Evolutionary conservation across 2,797 vertebrate genomes (phyloP), one percentile per base, ranked within the genome.

Genomic region (Poeciliopsis turneri): DNA sequence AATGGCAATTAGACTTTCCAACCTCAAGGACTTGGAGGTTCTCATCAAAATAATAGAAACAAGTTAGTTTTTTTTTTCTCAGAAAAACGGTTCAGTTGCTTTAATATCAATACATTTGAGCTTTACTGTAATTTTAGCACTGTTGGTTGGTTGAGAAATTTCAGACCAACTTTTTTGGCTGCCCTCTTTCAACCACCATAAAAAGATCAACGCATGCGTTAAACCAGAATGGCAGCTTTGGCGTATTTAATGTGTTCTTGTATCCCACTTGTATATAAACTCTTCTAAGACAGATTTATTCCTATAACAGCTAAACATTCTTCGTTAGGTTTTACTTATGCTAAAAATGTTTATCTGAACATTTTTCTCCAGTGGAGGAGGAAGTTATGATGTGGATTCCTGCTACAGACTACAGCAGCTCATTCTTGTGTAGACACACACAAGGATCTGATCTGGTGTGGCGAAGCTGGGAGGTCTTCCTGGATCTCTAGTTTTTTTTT

Each of bases 331-430:
- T 74, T 45, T 33, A 33, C 71, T 25, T 23, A 72, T 72, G 45
- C 68, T 64, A 59, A 75, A 59, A 74, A 28, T 28, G 13, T 64
- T 85, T 66, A 69, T 66, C n/a, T 76, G 47, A 66, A 79, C 20
- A 47, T 83, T 73, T 80, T 43, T 79, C 45, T 72, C 1, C 47
- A 39, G 53, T 80, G 69, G 28, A 45, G 74, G 72, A 74, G 77
- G 25, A 70, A 41, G 23, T 81, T 28, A 9, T 6, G 10, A 46
- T 53, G 69, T 84, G 81, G 82, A 82, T 81, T 41, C 2, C 28
- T 12, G 2, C 69, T 75, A 81, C 93, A 90, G 72, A 89, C 89
- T 79, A 0, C 77, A 43, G 92, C 92, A 92, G 78, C 82, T 82
- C 81, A 51, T 15, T 82, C 75, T 30, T 76, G 57, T 51, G 64